A percentile compares a stretch with the other conserved stretches of the same genome.
phyloP scores from a whole-genome alignment of 2,888 invertebrate genomes.

The Gibbula magus region DNA sequence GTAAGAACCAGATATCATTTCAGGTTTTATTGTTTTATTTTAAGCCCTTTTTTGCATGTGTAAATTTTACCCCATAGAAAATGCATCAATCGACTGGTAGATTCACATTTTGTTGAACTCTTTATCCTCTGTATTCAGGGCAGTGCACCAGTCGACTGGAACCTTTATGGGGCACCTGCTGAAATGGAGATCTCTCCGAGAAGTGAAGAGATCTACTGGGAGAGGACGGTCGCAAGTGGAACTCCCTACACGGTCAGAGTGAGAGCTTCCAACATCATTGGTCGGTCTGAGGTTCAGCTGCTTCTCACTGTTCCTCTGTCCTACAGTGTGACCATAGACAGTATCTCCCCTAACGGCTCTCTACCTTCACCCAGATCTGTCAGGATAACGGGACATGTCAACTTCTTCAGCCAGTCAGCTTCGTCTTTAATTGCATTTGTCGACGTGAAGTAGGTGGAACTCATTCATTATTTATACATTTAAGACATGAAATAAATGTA shows the following conservation, averaged over 20 bases:
- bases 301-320: conserved; percentile 32
- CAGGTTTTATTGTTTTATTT: too few species aligned
- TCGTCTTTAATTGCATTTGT: conserved; percentile 28
- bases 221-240: conserved; percentile 18
- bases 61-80: too few species aligned
- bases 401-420: neutral
- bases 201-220: conserved; percentile 33
- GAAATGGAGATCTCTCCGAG: conserved; percentile 30
- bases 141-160: conserved; percentile 34
- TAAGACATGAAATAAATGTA: too few species aligned
- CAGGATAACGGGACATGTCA: conserved; percentile 28
- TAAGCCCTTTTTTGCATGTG: too few species aligned
- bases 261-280: conserved; percentile 34
- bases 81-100: too few species aligned
- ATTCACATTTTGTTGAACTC: too few species aligned
- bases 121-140: conserved; percentile 26
- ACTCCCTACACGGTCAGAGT: conserved; percentile 26
- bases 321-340: conserved; percentile 29
- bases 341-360: conserved; percentile 18
- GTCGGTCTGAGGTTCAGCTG: conserved; percentile 29
- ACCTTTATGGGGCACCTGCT: conserved; percentile 12
- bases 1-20: too few species aligned
- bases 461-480: too few species aligned
- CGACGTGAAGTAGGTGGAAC: conserved; percentile 32
- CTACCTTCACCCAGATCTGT: conserved; percentile 31